Evolutionary conservation across 2,888 invertebrate genomes (phyloP), one percentile per base, ranked within the genome.

Genomic region (Gnatocerus cornutus): DNA sequence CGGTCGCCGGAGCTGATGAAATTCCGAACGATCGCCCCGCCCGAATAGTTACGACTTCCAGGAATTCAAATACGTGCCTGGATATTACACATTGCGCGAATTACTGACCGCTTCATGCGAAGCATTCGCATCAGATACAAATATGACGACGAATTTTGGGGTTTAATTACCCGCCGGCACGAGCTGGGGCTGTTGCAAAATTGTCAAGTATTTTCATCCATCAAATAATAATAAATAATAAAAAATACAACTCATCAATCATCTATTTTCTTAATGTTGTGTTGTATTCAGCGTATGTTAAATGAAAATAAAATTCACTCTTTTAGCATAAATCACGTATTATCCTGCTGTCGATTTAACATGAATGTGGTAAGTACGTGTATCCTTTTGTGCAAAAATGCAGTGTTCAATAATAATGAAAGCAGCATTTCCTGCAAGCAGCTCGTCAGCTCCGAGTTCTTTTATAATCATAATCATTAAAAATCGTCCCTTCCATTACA

Each of bases 1-100:
- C 88, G 87, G 89, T 89, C 85, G 87, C 87, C 85, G 88, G 87
- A 87, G 86, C 87, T 83, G 89, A 89, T 84, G 84, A 85, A 84
- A 85, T 84, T 84, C 84, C 84, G 79, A 77, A 76, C 82, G 82
- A 84, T 83, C 82, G 83, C 78, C 79, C 81, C 77, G 80, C 81
- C 83, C 81, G 81, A 82, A 84, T 84, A 84, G 84, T 84, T 84
- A 82, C 83, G 83, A 84, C 83, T 84, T 82, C 75, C 82, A 79
- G 84, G 84, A 84, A 84, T 83, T 84, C 83, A 83, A 84, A 83
- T 84, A 83, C 81, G 67, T 56, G 66, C 76, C 72, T 74, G 81
- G 80, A 84, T 84, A 84, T 83, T 84, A 79, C 83, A 83, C 84
- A 83, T 82, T 80, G 84, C 79, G 79, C 79, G 82, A 81, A 84